phyloP scores from a whole-genome alignment of 2,797 vertebrate genomes.

The Thaleichthys pacificus region DNA sequence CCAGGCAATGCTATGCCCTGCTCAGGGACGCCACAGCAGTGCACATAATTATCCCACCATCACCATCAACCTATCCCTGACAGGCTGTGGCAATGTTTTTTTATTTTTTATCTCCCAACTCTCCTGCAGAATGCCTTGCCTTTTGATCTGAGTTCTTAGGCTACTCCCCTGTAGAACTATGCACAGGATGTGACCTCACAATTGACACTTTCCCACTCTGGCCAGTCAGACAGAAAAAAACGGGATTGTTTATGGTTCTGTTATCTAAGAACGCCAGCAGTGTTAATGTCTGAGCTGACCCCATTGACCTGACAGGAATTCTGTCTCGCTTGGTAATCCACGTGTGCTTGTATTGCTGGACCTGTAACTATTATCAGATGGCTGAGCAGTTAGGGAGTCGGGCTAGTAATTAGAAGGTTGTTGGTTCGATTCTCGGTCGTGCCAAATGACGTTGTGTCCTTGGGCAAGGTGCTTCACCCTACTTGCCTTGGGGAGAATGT shows the following conservation, averaged over 20 bases:
- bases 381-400: too few species aligned
- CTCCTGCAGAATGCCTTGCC: too few species aligned
- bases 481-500: too few species aligned
- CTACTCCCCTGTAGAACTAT: constrained; percentile 21
- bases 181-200: background rate
- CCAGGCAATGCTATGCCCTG: background rate
- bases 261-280: background rate
- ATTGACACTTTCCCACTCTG: constrained; percentile 1
- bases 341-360: constrained; percentile 12
- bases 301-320: constrained; percentile 31
- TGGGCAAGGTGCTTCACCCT: too few species aligned
- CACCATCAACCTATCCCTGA: background rate
- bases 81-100: background rate
- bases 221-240: constrained; percentile 6
- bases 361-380: constrained; percentile 19
- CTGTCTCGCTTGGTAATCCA: constrained; percentile 24
- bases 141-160: background rate
- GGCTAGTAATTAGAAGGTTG: too few species aligned
- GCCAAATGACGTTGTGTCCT: too few species aligned
- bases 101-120: too few species aligned
- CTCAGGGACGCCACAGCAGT: background rate
- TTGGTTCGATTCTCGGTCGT: too few species aligned
- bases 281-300: constrained; percentile 17
- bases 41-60: background rate
- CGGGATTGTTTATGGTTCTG: constrained; percentile 4